Base-by-base conservation (phyloP, 2,888 invertebrate species). In the Tachina fera region DNA sequence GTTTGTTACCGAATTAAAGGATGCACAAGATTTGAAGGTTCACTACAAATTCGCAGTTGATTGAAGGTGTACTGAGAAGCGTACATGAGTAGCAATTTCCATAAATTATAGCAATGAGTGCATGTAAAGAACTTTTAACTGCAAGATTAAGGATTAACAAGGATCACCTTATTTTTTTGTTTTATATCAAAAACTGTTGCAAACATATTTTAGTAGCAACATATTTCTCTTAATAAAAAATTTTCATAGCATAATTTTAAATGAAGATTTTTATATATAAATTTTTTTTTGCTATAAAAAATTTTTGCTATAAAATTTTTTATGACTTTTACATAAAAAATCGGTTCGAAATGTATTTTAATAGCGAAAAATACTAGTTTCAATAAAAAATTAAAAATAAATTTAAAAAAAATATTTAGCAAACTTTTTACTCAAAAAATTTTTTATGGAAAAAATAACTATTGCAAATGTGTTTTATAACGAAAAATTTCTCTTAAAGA, bases 11-110 rank as follows among this genome's bases (percentile, higher is more conserved):
- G 31, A 31, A 31, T 31, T 31, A 31, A 58, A 56, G 39, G 45
- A 56, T 56, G 31, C 16, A 13, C 9, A 65, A 56, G 56, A 56
- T 47, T 76, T 47, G 41, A 47, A 47, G 39, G 22, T 14, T 31
- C 22, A 53, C 31, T 16, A 10, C 11, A 22, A 65, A 47, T 41
- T 16, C 60, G 3, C 9, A n/a, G 14, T 39, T 13, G 0, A n/a
- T n/a, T n/a, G 3, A 39, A 60, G 58, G 58, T 60, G 41, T 60
- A 39, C 39, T 31, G 6, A 60, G 39, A 10, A 16, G 0, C 4
- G 14, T 39, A 14, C 39, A 9, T 9, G 10, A 49, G 47, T 22
- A 14, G 9, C 14, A n/a, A n/a, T n/a, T n/a, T n/a, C n/a, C 6
- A 6, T 22, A 14, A n/a, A 14, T 47, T 22, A 8, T 41, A 1